Conservation (phyloP, 2,113 vertebrate species). For the Cephalopholis sonnerati region DNA sequence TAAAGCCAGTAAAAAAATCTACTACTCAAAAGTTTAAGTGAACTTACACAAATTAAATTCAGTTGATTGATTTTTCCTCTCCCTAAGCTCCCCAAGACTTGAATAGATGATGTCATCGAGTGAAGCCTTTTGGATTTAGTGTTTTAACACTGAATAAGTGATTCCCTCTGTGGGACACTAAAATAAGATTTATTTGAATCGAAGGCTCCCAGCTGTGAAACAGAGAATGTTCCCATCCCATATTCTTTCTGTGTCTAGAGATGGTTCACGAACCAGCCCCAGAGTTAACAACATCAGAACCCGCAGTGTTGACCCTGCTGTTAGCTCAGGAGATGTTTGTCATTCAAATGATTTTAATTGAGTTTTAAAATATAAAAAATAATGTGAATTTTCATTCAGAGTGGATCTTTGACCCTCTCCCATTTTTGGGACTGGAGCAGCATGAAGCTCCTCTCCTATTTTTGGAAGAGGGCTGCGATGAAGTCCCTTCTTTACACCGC, state of each 20-base stretch:
- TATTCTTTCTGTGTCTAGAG: neutral
- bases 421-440: no score
- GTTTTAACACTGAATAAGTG: constrained; percentile 2
- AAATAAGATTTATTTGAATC: neutral
- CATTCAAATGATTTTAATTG: neutral
- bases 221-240: neutral
- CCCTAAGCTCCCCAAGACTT: neutral
- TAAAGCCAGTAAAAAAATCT: neutral
- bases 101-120: neutral
- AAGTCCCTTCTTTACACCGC: no score
- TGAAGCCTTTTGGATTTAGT: constrained; percentile 1
- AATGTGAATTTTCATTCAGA: neutral
- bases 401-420: neutral
- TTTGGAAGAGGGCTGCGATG: no score
- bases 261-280: neutral
- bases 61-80: neutral
- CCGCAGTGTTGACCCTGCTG: neutral
- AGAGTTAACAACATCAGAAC: neutral
- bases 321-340: neutral
- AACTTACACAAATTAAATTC: neutral
- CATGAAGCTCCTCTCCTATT: no score
- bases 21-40: neutral
- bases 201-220: neutral
- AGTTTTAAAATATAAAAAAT: neutral
- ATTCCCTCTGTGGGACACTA: neutral